phyloP scores from a whole-genome alignment of 1,140 invertebrate genomes.

The Brachystomella parvula region DNA sequence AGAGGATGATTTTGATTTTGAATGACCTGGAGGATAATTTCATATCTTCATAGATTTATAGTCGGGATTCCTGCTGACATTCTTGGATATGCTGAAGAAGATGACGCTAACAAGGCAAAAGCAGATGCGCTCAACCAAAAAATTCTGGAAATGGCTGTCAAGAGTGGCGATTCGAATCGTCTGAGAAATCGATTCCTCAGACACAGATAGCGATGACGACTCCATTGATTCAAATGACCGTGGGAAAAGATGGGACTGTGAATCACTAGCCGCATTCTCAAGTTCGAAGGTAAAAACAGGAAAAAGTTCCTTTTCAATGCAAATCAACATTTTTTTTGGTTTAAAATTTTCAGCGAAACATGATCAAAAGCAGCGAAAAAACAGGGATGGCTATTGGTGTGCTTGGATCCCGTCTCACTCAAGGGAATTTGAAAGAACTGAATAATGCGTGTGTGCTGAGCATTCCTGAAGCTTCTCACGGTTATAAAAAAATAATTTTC shows the following conservation, averaged over 20 bases:
- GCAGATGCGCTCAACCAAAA: slow-evolving; percentile 27
- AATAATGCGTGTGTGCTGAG: slow-evolving; percentile 53
- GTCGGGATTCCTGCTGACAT: slow-evolving; percentile 58
- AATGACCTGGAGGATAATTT: slow-evolving; percentile 87
- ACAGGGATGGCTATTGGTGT: slow-evolving; percentile 65
- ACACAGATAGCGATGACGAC: slow-evolving; percentile 51
- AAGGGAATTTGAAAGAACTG: slow-evolving; percentile 60
- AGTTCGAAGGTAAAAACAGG: slow-evolving; percentile 56
- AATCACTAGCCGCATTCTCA: slow-evolving; percentile 80
- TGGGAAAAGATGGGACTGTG: slow-evolving; percentile 82
- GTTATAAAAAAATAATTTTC: no score
- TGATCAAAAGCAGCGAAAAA: slow-evolving; percentile 59
- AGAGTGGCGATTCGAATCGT: no score
- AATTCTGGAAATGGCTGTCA: slow-evolving; percentile 44
- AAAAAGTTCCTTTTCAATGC: slow-evolving; percentile 16
- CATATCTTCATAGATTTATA: no score
- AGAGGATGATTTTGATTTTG: slow-evolving; percentile 83
- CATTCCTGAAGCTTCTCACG: slow-evolving; percentile 36
- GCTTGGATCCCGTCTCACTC: slow-evolving; percentile 48
- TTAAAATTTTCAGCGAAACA: slow-evolving; percentile 28
- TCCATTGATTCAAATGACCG: slow-evolving; percentile 48
- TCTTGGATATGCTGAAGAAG: slow-evolving; percentile 53
- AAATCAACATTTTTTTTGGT: not conserved
- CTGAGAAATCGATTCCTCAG: slow-evolving; percentile 52
- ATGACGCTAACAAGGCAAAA: slow-evolving; percentile 44